These are phyloP conservation scores for human (Homo sapiens) DNA, from an alignment of 2,113 vertebrate species.

Conservation along the genomic window DNA sequence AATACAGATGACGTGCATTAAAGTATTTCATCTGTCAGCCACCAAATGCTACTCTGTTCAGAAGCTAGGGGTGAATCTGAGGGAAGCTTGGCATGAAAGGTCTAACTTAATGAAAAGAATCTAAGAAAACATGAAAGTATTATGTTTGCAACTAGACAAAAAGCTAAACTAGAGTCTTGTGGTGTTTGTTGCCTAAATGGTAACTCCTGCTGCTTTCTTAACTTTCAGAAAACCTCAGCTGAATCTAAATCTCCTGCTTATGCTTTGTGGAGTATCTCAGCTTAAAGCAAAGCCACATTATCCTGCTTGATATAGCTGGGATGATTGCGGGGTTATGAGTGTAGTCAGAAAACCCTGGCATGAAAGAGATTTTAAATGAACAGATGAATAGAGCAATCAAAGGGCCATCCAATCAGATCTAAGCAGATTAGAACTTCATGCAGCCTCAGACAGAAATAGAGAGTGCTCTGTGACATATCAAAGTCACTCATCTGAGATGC, in stretches of 20 bases:
- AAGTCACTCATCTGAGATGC: background rate
- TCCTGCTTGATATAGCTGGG: constrained; percentile 66
- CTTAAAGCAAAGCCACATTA: constrained; percentile 81
- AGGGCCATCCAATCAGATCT: constrained; percentile 66
- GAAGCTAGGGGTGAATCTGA: constrained; percentile 73
- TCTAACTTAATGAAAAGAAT: constrained; percentile 80
- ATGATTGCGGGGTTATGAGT: constrained; percentile 75
- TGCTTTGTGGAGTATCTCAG: constrained; percentile 75
- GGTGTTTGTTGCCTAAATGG: constrained; percentile 61
- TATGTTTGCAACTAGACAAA: constrained; percentile 71
- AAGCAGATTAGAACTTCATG: constrained; percentile 70
- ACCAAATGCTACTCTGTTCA: constrained; percentile 66
- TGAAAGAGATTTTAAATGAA: constrained; percentile 76
- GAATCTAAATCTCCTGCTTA: constrained; percentile 79
- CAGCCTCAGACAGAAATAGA: constrained; percentile 48
- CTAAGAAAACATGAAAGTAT: constrained; percentile 77
- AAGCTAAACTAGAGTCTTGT: constrained; percentile 71
- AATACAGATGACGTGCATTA: constrained; percentile 76
- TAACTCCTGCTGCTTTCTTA: constrained; percentile 64
- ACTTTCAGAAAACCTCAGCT: constrained; percentile 70
- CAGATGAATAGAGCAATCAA: constrained; percentile 78
- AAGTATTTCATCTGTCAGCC: constrained; percentile 81
- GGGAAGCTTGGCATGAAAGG: constrained; percentile 75
- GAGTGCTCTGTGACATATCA: background rate
- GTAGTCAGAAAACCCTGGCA: constrained; percentile 64